These are phyloP conservation scores for Arctopsyche grandis DNA, from an alignment of 1,140 invertebrate genomes.

Conservation along the genomic window DNA sequence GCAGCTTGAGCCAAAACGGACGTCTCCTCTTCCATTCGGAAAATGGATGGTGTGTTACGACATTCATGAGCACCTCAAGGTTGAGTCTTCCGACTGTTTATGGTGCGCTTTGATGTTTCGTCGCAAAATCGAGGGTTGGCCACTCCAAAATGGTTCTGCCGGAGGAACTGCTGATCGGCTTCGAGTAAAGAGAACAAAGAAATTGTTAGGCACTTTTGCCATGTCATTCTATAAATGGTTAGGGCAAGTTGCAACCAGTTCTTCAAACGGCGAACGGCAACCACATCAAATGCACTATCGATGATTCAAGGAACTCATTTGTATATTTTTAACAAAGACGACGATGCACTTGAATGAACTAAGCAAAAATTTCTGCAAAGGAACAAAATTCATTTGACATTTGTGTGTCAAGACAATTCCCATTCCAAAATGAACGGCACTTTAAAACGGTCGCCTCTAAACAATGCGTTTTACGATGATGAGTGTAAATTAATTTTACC, in stretches of 20 bases:
- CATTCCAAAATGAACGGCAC: too few species aligned
- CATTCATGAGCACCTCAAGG: background rate
- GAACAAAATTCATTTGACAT: too few species aligned
- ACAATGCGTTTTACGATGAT: too few species aligned
- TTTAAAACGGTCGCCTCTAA: too few species aligned
- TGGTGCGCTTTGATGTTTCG: background rate
- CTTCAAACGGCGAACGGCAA: background rate
- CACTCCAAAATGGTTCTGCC: background rate
- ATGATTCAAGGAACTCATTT: constrained; percentile 3
- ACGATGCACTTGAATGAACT: too few species aligned
- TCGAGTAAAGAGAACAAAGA: background rate
- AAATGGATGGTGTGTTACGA: background rate
- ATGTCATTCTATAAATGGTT: background rate
- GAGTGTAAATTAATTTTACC: too few species aligned
- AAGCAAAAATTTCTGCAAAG: background rate
- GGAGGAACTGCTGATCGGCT: background rate
- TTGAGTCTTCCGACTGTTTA: background rate
- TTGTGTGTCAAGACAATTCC: too few species aligned
- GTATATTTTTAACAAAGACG: too few species aligned
- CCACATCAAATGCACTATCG: background rate
- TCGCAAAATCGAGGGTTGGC: background rate
- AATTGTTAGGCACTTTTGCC: background rate
- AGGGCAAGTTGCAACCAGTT: background rate
- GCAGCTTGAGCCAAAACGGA: background rate
- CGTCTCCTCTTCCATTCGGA: background rate